Conservation (phyloP, 2,888 invertebrate genomes). For the Athetis lepigone region DNA sequence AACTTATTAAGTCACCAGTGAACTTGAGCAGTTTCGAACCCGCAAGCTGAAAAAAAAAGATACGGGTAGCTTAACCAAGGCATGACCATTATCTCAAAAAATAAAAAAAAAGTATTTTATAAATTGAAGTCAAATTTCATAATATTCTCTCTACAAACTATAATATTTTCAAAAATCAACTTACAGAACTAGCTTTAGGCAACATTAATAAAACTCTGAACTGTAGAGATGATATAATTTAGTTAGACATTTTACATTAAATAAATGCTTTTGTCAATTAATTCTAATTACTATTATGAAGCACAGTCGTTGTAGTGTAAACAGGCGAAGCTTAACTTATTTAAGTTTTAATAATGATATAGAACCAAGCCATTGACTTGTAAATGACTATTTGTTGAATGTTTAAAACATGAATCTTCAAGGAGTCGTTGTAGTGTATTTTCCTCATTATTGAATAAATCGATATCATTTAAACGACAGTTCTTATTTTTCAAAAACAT, state of each 20-base stretch:
- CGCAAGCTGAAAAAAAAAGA: too few relatives aligned
- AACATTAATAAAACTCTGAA: background rate
- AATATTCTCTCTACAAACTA: too few relatives aligned
- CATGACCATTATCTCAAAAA: too few relatives aligned
- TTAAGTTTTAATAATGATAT: background rate
- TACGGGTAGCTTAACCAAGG: too few relatives aligned
- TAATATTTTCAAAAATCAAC: background rate
- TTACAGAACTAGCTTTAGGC: background rate
- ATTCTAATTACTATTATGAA: constrained; percentile 4
- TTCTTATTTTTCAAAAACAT: background rate
- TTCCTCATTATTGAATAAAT: too few relatives aligned
- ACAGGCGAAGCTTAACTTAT: background rate
- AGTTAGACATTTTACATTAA: too few relatives aligned
- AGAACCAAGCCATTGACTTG: background rate
- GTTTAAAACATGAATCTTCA: background rate
- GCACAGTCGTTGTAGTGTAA: background rate
- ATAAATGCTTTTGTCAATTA: too few relatives aligned
- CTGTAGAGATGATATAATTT: constrained; percentile 2
- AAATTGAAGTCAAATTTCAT: too few relatives aligned
- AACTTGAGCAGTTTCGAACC: too few relatives aligned
- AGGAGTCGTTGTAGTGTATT: too few relatives aligned
- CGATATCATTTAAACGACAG: background rate
- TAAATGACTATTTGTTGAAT: background rate
- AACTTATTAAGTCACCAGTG: too few relatives aligned
- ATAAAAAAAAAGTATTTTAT: too few relatives aligned